phyloP scores from a whole-genome alignment of 1,140 invertebrate species.

The Triops longicaudatus region DNA sequence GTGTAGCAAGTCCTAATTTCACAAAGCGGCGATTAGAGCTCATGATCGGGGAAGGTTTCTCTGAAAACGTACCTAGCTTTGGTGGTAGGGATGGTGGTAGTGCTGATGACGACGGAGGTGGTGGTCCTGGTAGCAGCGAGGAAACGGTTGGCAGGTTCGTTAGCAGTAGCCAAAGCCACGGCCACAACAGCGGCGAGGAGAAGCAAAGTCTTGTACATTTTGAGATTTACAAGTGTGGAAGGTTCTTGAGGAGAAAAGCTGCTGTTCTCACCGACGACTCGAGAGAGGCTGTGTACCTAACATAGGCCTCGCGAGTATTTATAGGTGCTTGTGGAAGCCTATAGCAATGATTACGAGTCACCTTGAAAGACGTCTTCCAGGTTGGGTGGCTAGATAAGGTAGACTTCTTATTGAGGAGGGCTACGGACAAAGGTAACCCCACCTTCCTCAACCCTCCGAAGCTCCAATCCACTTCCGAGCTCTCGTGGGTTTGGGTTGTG shows the following conservation, averaged over 20 bases:
- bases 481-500: too few species aligned
- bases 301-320: not conserved
- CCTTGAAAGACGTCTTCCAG: not conserved
- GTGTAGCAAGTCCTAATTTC: not conserved
- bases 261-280: not conserved
- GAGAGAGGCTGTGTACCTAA: not conserved
- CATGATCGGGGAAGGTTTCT: not conserved
- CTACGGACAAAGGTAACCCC: too few species aligned
- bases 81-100: not conserved
- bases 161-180: not conserved
- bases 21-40: not conserved
- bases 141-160: not conserved
- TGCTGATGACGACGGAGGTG: too few species aligned
- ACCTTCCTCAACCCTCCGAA: too few species aligned
- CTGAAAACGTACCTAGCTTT: not conserved
- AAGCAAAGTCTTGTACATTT: not conserved
- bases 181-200: not conserved
- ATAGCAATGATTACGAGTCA: not conserved
- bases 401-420: too few species aligned
- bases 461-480: too few species aligned
- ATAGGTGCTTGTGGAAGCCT: not conserved
- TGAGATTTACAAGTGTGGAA: not conserved
- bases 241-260: not conserved
- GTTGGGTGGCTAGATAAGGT: too few species aligned
- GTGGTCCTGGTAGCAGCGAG: not conserved